Percentiles rank a stretch among this genome's conserved stretches.
Conservation (phyloP, 2,888 invertebrate species). For the Kuschelorhynchus macadamiae region DNA sequence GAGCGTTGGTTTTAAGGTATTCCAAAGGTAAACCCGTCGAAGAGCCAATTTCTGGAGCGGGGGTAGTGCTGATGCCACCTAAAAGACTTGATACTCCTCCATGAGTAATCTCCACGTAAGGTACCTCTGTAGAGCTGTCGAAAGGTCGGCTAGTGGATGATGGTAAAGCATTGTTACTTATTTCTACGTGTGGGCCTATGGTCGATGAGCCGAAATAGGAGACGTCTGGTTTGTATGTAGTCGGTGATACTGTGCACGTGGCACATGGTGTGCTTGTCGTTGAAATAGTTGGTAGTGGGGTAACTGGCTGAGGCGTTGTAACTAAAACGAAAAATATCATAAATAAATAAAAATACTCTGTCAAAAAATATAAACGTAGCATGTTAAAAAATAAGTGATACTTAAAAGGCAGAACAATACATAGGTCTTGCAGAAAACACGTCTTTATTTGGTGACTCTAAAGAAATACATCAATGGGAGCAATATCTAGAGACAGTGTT, state of each 20-base stretch:
- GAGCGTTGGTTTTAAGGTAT: constrained; percentile 27
- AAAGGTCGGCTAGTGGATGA: constrained; percentile 37
- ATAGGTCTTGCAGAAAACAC: too few relatives aligned
- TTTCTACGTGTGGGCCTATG: constrained; percentile 54
- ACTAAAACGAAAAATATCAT: constrained; percentile 13
- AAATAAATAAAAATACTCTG: too few relatives aligned
- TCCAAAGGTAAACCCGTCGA: constrained; percentile 34
- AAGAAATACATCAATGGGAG: too few relatives aligned
- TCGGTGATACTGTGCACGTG: constrained; percentile 27
- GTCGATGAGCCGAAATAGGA: constrained; percentile 34
- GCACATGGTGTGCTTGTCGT: constrained; percentile 37
- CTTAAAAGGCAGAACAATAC: too few relatives aligned
- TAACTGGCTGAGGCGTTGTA: constrained; percentile 23
- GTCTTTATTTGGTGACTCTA: too few relatives aligned
- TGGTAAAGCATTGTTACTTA: constrained; percentile 52
- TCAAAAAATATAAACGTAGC: too few relatives aligned
- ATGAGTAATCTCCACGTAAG: constrained; percentile 57
- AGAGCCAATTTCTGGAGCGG: constrained; percentile 17
- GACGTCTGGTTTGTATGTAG: constrained; percentile 42
- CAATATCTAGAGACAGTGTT: too few relatives aligned
- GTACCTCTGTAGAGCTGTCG: constrained; percentile 41
- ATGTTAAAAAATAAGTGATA: background rate
- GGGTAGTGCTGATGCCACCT: constrained; percentile 17
- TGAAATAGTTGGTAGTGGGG: constrained; percentile 40
- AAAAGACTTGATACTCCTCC: constrained; percentile 23